Evolutionary conservation across 1,140 invertebrate species (phyloP), one percentile per base, ranked within the genome.

Genomic region (Brachionus rotundiformis): DNA sequence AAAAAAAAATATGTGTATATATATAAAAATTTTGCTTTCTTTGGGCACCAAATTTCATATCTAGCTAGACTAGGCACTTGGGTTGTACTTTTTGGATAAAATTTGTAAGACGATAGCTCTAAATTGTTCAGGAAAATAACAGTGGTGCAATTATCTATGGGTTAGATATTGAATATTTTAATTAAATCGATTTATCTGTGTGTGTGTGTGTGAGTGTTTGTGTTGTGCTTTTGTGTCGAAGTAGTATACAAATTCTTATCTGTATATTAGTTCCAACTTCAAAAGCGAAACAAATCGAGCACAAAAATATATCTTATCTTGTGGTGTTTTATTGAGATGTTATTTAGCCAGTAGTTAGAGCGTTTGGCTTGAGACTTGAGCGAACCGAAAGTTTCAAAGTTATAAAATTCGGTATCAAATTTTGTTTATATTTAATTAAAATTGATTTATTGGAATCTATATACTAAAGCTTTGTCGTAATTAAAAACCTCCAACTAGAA

Each of bases 371-470:
- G n/a, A 19, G 47, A 54, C n/a, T 54, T 8, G 8, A 54, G 16
- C n/a, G 33, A 36, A 33, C 33, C 63, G 63, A 68, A 68, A 68
- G 33, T 68, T 68, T 68, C 63, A 33, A 68, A 68, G 63, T 68
- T 68, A 36, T 10, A 68, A 68, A 68, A 68, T 68, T 68, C 16
- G 33, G 63, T 33, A 68, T 68, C 63, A 68, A 68, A 68, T 73
- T 73, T 73, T 44, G 68, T 73, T 73, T 73, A 73, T 41, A 41
- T 73, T 73, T 27, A 73, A 65, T 29, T 73, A 44, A 44, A 73
- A 44, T 44, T 73, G 68, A 73, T 41, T 73, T 73, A 44, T 41
- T 25, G n/a, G 33, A 73, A 44, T 71, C 65, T 39, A 36, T 36
- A 71, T 41, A 36, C 29, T 63, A 54, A 63, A 36, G 31, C 63